Percentiles rank a stretch among this genome's conserved stretches.
Evolutionary conservation across 2,113 vertebrate species (phyloP).

Genomic region (Gasterosteus nipponicus): DNA sequence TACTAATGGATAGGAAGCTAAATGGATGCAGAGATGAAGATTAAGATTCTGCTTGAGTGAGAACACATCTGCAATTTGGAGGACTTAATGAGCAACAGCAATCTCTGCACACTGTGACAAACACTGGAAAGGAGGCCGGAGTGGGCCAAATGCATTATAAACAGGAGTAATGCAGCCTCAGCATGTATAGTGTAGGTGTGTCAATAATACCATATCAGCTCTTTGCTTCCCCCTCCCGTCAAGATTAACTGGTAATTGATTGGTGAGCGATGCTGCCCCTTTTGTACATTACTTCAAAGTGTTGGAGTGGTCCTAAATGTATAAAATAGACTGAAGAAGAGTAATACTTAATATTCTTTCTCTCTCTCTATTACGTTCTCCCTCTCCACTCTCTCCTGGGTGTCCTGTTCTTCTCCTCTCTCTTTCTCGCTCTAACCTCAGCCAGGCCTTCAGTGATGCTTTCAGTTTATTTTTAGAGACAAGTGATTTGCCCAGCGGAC

Average conservation of each 20-base stretch:
- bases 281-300: neutral
- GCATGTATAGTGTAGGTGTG: neutral
- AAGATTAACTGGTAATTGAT: constrained; percentile 7
- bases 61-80: constrained; percentile 14
- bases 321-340: neutral
- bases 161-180: constrained; percentile 22
- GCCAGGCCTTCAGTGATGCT: constrained; percentile 9
- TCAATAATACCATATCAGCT: constrained; percentile 10
- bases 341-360: too few relatives aligned
- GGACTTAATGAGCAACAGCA: constrained; percentile 21
- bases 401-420: constrained; percentile 17
- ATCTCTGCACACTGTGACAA: constrained; percentile 19
- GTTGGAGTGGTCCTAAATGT: neutral
- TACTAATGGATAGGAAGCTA: neutral
- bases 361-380: constrained; percentile 11
- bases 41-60: constrained; percentile 1
- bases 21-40: constrained; percentile 21
- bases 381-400: constrained; percentile 19
- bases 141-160: neutral
- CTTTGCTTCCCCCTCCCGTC: neutral
- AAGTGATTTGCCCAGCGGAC: constrained; percentile 48
- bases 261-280: neutral
- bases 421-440: constrained; percentile 24
- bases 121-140: neutral
- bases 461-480: constrained; percentile 51